phyloP scores from a whole-genome alignment of 1,140 invertebrate genomes.

The Oryctes rhinoceros region DNA sequence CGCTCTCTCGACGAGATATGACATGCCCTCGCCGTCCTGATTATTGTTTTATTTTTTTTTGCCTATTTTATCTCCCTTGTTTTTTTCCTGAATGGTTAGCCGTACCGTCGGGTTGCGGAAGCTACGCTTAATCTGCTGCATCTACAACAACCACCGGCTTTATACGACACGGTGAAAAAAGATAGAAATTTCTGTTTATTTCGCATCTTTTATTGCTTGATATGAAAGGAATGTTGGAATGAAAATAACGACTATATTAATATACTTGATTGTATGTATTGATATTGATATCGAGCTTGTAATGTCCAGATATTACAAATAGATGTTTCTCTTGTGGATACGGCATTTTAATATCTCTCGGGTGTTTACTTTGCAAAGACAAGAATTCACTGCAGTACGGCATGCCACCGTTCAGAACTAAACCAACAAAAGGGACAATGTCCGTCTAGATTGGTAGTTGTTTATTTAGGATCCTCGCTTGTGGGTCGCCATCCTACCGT shows the following conservation, averaged over 20 bases:
- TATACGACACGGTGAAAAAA: too few species aligned
- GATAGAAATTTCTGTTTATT: too few species aligned
- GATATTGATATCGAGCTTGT: too few species aligned
- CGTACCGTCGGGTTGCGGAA: background rate
- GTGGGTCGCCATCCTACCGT: background rate
- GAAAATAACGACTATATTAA: too few species aligned
- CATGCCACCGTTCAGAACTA: conserved; percentile 26
- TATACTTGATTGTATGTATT: too few species aligned
- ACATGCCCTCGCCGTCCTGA: conserved; percentile 39
- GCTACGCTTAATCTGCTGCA: background rate
- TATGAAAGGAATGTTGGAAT: too few species aligned
- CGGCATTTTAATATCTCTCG: background rate
- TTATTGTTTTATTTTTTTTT: conserved; percentile 40
- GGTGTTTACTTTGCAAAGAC: conserved; percentile 9
- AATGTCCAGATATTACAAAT: too few species aligned
- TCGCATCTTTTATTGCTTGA: too few species aligned
- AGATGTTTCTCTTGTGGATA: background rate
- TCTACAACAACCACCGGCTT: too few species aligned
- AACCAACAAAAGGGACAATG: conserved; percentile 25
- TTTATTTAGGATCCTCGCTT: conserved; percentile 25
- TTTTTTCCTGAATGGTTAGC: conserved; percentile 32
- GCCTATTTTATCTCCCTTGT: conserved; percentile 19
- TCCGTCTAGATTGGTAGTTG: conserved; percentile 19
- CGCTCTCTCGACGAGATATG: conserved; percentile 41
- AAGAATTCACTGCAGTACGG: background rate